Evolutionary conservation across 37 sponge, comb jelly and placozoan species (phyloP), one percentile per base, ranked within the genome.

Genomic region (Oscarella lobularis): DNA sequence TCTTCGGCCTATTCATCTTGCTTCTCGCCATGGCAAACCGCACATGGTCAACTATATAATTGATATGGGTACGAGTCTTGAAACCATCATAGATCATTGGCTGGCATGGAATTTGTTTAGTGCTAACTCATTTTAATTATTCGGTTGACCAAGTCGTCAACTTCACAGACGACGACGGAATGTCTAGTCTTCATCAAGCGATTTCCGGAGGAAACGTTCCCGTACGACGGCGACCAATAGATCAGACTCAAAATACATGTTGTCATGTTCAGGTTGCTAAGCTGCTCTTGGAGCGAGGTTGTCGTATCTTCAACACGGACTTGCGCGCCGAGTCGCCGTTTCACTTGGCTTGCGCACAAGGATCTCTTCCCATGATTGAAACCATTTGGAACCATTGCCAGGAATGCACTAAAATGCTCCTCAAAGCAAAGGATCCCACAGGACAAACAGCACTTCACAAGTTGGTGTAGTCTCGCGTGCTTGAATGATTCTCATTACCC

Each of bases 331-430:
- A 48, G 20, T 48, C 60, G 20, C 14, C 60, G 60, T 48, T 48
- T 48, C 60, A 48, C 60, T 48, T 48, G 60, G 60, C 60, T 20
- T 48, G 60, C 60, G 9, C 60, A 27, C 60, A 48, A 48, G 60
- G 60, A 48, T 48, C 60, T 48, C 20, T 48, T 27, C 14, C 9
- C 9, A 48, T 48, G 60, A 20, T 20, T 27, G 20, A 48, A 48
- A 20, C 20, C 60, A 48, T 48, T 27, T 27, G 9, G 9, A 20
- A 48, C 9, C 9, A 48, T 48, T 48, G 60, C 60, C 9, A 20
- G 9, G 14, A 27, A 27, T 20, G 14, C 60, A 48, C 14, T 20
- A 9, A 48, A 27, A 20, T 27, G 9, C 14, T 48, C 20, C 60
- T 48, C 20, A 27, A 9, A 9, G 9, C 60, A 27, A 9, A 48